phyloP scores from a whole-genome alignment of 2,113 vertebrate species.

The Hucho hucho region DNA sequence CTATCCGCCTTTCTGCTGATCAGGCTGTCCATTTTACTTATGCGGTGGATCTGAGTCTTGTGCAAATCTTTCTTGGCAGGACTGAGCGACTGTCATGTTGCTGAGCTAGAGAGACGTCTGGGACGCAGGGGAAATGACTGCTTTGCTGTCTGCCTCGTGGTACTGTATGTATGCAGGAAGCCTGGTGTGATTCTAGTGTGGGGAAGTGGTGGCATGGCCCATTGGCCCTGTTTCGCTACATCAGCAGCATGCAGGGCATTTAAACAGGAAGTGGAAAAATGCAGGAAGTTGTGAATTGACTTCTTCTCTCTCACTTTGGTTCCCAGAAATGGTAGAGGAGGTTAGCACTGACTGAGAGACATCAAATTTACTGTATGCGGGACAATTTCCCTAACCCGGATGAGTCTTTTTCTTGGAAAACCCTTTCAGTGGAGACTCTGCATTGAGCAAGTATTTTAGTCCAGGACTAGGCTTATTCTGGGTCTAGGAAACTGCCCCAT shows the following conservation, averaged over 20 bases:
- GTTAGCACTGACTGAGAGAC: no score
- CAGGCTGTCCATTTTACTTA: not conserved
- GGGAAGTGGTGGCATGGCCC: constrained; percentile 55
- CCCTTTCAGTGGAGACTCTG: no score
- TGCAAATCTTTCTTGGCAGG: not conserved
- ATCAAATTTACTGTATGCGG: no score
- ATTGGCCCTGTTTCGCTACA: constrained; percentile 26
- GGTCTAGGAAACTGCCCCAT: no score
- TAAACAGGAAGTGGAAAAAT: constrained; percentile 62
- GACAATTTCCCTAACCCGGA: no score
- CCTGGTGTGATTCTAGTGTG: constrained; percentile 47
- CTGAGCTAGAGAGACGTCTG: no score
- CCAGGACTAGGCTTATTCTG: no score
- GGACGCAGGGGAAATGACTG: constrained; percentile 4
- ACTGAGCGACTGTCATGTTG: constrained; percentile 3
- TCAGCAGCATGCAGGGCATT: constrained; percentile 66
- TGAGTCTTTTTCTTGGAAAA: no score
- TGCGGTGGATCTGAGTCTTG: not conserved
- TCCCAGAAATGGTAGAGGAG: no score
- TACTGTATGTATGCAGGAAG: constrained; percentile 30
- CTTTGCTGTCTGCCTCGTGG: constrained; percentile 14
- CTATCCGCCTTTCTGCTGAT: not conserved
- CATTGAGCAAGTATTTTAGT: no score
- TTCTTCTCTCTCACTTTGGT: no score
- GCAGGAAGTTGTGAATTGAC: constrained; percentile 4